Evolutionary conservation across 35 echinoderm and acorn worm genomes (phyloP), one percentile per base, ranked within the genome.

Genomic region (Hemicentrotus pulcherrimus): DNA sequence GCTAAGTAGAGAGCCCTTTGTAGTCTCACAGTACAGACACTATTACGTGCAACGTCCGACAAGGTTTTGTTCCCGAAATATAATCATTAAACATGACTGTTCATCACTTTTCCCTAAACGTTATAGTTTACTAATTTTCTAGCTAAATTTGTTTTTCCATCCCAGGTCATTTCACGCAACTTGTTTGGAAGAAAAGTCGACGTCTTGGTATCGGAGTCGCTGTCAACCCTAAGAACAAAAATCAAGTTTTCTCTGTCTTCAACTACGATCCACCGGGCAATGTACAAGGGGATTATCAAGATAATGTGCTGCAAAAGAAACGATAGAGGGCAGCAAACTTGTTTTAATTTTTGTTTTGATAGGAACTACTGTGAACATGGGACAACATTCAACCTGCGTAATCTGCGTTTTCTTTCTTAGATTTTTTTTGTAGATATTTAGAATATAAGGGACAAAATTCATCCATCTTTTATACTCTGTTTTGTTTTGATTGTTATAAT

Each of bases 221-320:
- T 1, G 95, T 99, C 31, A 99, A 99, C 86, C 96, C 98, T 12
- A 96, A 97, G 55, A 97, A 99, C 22, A 96, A 96, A 31, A 99
- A 99, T 48, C 94, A 98, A 45, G 98, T 98, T 9, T 99, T 94
- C 58, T 96, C 98, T 30, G 97, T 99, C 11, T 99, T 99, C 96
- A 99, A 99, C 70, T 99, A 99, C 60, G 96, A 98, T 41, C 98
- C 98, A 35, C 94, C 98, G 0, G 98, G 98, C 12, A 99, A 99
- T 91, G 97, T 99, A 0, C 94, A 95, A 30, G 98, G 97, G 9
- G 86, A 96, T 47, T 99, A 96, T 78, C 94, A 96, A 91, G 97
- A 99, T 50, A 97, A 99, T 35, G 98, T 99, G 10, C 47, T 96
- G n/a, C 98, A 91, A 30, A 96, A 95, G 31, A 96, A 96, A 48